phyloP scores from a whole-genome alignment of 2,797 vertebrate genomes.

The Syngnathus acus region DNA sequence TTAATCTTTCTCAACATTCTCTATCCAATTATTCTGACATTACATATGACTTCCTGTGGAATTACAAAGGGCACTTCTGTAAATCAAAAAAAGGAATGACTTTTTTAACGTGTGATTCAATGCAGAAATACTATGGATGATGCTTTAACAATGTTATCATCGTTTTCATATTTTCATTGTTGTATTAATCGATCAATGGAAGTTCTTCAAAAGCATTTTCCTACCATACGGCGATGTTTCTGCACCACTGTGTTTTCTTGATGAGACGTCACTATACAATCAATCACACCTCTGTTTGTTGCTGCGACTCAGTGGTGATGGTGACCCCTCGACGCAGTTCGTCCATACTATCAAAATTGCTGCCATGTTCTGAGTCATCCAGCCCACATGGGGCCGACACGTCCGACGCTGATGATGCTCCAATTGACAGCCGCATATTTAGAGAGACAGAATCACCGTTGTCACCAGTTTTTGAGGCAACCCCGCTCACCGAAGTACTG shows the following conservation, averaged over 20 bases:
- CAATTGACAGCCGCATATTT: slow-evolving; percentile 75
- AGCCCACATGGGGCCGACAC: slow-evolving; percentile 73
- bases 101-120: background rate
- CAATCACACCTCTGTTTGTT: slow-evolving; percentile 91
- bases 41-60: slow-evolving; percentile 13
- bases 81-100: slow-evolving; percentile 6
- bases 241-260: slow-evolving; percentile 9
- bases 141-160: background rate
- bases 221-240: background rate
- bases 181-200: background rate
- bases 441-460: slow-evolving; percentile 69
- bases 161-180: background rate
- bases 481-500: slow-evolving; percentile 48
- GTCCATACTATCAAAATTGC: slow-evolving; percentile 83
- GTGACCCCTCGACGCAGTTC: slow-evolving; percentile 63
- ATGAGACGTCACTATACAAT: background rate
- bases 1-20: slow-evolving; percentile 37
- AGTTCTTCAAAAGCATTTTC: background rate
- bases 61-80: slow-evolving; percentile 25
- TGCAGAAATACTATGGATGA: background rate
- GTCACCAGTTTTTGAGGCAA: slow-evolving; percentile 54
- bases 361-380: slow-evolving; percentile 79
- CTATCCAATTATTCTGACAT: slow-evolving; percentile 23
- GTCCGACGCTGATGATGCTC: slow-evolving; percentile 79
- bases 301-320: slow-evolving; percentile 69